These are phyloP conservation scores for Malurus elegans DNA, from an alignment of 2,113 vertebrate genomes.

Conservation along the genomic window DNA sequence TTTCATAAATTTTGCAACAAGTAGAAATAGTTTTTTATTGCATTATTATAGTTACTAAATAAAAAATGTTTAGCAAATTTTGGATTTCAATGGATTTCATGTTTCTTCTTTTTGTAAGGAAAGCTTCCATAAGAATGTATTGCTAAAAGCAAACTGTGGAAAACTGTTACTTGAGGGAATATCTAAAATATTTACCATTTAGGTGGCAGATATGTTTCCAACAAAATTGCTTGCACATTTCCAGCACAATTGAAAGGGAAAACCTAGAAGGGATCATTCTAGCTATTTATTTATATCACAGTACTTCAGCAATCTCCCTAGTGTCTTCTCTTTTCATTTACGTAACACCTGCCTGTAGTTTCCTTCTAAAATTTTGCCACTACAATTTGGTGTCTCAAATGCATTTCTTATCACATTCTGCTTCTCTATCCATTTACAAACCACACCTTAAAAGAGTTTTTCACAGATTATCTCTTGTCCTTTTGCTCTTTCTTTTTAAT, in stretches of 20 bases:
- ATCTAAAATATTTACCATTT: neutral
- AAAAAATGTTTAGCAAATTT: neutral
- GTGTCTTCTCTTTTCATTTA: neutral
- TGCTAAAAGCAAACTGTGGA: neutral
- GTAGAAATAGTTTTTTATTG: neutral
- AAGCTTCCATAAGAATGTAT: fast-evolving
- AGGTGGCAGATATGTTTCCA: neutral
- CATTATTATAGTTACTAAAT: neutral
- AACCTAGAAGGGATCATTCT: neutral
- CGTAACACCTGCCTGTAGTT: neutral
- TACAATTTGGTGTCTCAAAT: neutral
- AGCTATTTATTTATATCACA: neutral
- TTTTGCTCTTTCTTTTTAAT: neutral
- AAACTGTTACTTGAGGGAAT: neutral
- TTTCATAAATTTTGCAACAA: neutral
- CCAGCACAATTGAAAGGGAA: neutral
- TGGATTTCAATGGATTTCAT: neutral
- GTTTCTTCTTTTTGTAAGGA: neutral
- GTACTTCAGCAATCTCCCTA: neutral
- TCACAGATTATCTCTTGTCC: neutral
- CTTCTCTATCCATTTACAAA: neutral
- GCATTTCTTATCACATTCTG: neutral
- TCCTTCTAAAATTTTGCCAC: neutral
- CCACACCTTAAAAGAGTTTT: neutral
- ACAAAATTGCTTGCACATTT: neutral